phyloP scores from a whole-genome alignment of 2,888 invertebrate genomes.

The Cosmia trapezina region DNA sequence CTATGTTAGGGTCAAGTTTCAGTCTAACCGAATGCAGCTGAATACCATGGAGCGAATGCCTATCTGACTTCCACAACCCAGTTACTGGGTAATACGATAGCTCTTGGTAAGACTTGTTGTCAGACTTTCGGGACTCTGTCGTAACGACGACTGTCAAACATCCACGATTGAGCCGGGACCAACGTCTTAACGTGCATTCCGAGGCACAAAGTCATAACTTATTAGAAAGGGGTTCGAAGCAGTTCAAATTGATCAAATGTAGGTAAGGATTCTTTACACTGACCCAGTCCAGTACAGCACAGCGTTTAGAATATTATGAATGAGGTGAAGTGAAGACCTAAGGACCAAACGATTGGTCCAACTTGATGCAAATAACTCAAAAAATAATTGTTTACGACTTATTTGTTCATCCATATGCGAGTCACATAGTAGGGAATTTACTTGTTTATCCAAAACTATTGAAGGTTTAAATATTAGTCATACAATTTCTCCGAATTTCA shows the following conservation, averaged over 20 bases:
- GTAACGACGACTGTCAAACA: no score
- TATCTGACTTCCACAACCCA: no score
- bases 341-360: neutral
- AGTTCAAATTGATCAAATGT: neutral
- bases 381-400: neutral
- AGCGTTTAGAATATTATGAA: neutral
- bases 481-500: constrained; percentile 8
- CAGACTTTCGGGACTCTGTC: no score
- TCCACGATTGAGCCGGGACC: no score
- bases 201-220: neutral
- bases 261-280: neutral
- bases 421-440: neutral
- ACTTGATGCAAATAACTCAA: neutral
- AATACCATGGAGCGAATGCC: no score
- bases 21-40: no score
- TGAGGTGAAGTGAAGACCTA: neutral
- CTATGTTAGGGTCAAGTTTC: no score
- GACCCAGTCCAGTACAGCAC: no score
- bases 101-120: no score
- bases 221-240: neutral
- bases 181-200: no score
- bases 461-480: constrained; percentile 1
- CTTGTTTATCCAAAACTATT: neutral
- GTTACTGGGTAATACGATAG: no score
- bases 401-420: neutral